Base-by-base conservation (phyloP, 2,888 invertebrate species). In the Melieria omissa region DNA sequence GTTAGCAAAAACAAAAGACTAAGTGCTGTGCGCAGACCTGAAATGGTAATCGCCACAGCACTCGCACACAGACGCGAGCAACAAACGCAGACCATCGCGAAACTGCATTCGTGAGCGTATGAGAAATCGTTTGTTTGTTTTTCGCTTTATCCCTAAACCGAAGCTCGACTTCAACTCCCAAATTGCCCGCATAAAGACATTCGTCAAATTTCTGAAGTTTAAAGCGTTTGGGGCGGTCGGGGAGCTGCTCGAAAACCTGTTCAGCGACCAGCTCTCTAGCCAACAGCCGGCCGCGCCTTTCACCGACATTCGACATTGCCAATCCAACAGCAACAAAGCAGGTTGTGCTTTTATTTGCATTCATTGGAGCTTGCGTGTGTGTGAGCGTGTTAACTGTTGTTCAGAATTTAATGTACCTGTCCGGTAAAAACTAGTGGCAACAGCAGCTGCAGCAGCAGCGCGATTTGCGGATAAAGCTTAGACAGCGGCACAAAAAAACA, bases 301-400 rank as follows among this genome's bases (percentile, higher is more conserved):
- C 62, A 62, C 46, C 62, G 14, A 61, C 12, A 61, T 9, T 42
- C 45, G n/a, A 10, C 41, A 7, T 42, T 42, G 44, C 61, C 57
- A 57, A 55, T 10, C 5, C 29, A 29, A 29, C 29, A 29, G 29
- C 29, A 44, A 45, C 44, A 29, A 58, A 29, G 16, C 9, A 29
- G n/a, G 41, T 58, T 58, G 58, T 58, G n/a, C 41, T 12, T 58
- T 12, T 42, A n/a, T 58, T 10, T 58, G 58, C 42, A 41, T 29
- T 29, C 12, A 41, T 29, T 12, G 7, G 42, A 12, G n/a, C 42
- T 8, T 9, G 9, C 8, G 58, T 58, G 29, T 57, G 57, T 47
- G 29, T 65, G 44, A 46, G 64, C 45, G 65, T 55, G 41, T 71
- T 71, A 66, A 66, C 71, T 66, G 66, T 71, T 66, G 41, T 71